A percentile compares a stretch with the other conserved stretches of the same genome.
phyloP scores from a whole-genome alignment of 2,113 vertebrate species.

The Lethenteron camtschaticum region DNA sequence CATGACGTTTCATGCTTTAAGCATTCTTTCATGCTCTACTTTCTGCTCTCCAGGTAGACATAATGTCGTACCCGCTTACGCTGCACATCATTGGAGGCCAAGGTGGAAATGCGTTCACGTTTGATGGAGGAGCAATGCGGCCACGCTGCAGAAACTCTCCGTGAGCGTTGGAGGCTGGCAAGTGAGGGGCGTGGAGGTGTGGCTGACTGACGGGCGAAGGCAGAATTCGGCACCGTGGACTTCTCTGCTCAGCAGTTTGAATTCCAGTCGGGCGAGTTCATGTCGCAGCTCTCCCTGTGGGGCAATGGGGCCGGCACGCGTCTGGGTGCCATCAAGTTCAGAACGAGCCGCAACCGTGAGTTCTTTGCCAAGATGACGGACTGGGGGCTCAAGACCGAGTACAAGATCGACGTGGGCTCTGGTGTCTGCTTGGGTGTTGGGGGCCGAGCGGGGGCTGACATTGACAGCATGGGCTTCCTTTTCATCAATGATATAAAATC shows the following conservation, averaged over 20 bases:
- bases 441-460: conserved; percentile 8
- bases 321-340: conserved; percentile 14
- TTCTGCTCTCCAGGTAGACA: too few species aligned
- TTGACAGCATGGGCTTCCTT: conserved; percentile 9
- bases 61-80: too few species aligned
- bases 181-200: conserved; percentile 10
- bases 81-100: background rate
- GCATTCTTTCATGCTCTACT: too few species aligned
- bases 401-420: conserved; percentile 11
- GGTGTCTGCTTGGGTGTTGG: conserved; percentile 13
- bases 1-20: too few species aligned
- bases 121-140: conserved; percentile 9
- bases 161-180: conserved; percentile 12
- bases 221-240: conserved; percentile 6
- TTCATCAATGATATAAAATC: conserved; percentile 14
- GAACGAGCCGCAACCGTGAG: conserved; percentile 6
- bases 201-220: conserved; percentile 10
- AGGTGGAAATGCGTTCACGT: conserved; percentile 6
- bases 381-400: conserved; percentile 12
- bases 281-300: conserved; percentile 14
- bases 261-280: conserved; percentile 12
- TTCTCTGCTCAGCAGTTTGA: conserved; percentile 9
- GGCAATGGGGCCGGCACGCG: conserved; percentile 12
- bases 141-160: conserved; percentile 11
- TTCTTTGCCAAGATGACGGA: conserved; percentile 12